phyloP scores from a whole-genome alignment of 2,797 vertebrate species.

The Ctenosaura bakeri region DNA sequence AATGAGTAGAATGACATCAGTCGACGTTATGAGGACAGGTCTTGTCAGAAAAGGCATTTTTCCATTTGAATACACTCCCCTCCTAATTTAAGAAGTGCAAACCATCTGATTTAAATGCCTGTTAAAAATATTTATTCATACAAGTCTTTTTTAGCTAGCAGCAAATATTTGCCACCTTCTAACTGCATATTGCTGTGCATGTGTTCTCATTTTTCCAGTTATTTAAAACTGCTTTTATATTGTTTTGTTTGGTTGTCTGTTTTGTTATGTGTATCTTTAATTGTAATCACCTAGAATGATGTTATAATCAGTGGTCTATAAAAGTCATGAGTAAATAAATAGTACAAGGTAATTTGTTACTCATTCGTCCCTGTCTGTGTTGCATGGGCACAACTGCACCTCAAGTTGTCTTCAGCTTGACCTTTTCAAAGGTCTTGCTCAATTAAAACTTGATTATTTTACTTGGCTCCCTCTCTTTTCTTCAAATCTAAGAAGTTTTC shows the following conservation, averaged over 20 bases:
- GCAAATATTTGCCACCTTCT: neutral
- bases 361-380: neutral
- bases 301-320: neutral
- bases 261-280: neutral
- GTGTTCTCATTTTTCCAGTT: neutral
- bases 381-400: neutral
- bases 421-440: neutral
- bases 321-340: neutral
- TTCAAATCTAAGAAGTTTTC: slow-evolving; percentile 34
- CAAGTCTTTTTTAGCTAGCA: neutral
- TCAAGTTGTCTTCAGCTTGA: slow-evolving; percentile 11
- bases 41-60: neutral
- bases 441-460: neutral
- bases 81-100: neutral
- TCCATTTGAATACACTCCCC: neutral
- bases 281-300: neutral
- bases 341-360: neutral
- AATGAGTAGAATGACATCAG: neutral
- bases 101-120: neutral
- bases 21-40: neutral
- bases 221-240: neutral
- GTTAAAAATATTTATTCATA: neutral
- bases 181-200: neutral
- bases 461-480: neutral
- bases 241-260: neutral